Evolutionary conservation across 2,797 vertebrate genomes (phyloP).

Genomic region (Luscinia luscinia): DNA sequence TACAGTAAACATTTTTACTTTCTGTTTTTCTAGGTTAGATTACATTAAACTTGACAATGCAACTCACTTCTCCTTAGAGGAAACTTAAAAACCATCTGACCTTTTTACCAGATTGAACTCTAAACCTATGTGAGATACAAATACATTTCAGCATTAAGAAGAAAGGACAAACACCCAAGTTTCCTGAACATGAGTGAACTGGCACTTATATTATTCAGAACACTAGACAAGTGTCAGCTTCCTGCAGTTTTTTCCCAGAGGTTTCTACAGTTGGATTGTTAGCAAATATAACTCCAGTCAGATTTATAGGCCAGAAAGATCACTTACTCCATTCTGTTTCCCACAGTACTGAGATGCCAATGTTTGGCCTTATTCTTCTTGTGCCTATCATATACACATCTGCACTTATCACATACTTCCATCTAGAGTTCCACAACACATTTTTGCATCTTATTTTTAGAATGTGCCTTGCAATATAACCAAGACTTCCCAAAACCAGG

Average conservation of each 20-base stretch:
- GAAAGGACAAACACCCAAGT: background rate
- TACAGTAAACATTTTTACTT: background rate
- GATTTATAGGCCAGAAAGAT: background rate
- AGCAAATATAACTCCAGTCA: background rate
- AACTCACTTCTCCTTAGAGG: background rate
- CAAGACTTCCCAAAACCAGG: background rate
- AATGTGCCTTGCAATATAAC: background rate
- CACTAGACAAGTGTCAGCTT: background rate
- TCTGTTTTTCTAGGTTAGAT: background rate
- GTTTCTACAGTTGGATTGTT: background rate
- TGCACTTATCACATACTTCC: background rate
- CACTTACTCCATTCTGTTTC: background rate
- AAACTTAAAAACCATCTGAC: background rate
- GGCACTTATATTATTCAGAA: background rate
- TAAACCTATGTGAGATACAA: background rate
- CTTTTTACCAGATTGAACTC: background rate
- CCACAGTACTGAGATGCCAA: background rate
- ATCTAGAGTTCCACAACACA: background rate
- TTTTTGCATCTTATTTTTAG: background rate
- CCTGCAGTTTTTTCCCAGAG: slow-evolving; percentile 1
- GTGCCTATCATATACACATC: background rate
- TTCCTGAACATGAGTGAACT: background rate
- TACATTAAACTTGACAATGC: background rate
- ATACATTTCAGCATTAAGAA: background rate
- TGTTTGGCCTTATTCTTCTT: background rate